Conservation (phyloP, 92 coral and sea anemone species). For the Zoanthus gigantus region DNA sequence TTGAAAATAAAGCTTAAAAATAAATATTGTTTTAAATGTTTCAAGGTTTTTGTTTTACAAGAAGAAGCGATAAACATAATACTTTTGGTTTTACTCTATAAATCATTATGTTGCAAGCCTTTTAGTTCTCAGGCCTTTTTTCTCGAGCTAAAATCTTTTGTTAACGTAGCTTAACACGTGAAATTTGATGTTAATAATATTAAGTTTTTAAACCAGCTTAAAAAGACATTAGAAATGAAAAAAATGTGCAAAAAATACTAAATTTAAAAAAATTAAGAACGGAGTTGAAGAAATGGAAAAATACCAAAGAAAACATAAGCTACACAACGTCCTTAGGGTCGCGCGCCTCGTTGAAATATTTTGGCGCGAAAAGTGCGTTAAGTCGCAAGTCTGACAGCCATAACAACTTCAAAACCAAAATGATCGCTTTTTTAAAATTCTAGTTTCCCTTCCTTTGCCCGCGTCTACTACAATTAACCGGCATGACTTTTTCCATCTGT, state of each 20-base stretch:
- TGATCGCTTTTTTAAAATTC: not conserved
- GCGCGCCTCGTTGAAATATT: not conserved
- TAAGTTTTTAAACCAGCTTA: too few relatives aligned
- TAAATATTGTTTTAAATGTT: too few relatives aligned
- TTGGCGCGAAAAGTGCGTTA: not conserved
- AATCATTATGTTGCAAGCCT: too few relatives aligned
- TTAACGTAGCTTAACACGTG: too few relatives aligned
- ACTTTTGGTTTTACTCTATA: too few relatives aligned
- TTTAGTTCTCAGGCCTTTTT: too few relatives aligned
- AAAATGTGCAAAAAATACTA: not conserved
- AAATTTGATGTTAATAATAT: too few relatives aligned
- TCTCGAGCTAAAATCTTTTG: too few relatives aligned
- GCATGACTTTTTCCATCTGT: not conserved
- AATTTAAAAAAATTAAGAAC: not conserved
- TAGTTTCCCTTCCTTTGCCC: not conserved
- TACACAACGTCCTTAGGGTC: not conserved
- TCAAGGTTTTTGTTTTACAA: too few relatives aligned
- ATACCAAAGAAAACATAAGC: not conserved
- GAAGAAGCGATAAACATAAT: too few relatives aligned
- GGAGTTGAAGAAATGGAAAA: not conserved
- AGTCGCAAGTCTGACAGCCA: not conserved
- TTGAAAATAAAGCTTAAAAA: not conserved
- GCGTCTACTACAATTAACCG: not conserved
- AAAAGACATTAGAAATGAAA: too few relatives aligned
- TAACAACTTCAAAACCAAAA: not conserved